Evolutionary conservation across 1,140 invertebrate species (phyloP), one percentile per base, ranked within the genome.

Genomic region (Pseudomyrmex gracilis): DNA sequence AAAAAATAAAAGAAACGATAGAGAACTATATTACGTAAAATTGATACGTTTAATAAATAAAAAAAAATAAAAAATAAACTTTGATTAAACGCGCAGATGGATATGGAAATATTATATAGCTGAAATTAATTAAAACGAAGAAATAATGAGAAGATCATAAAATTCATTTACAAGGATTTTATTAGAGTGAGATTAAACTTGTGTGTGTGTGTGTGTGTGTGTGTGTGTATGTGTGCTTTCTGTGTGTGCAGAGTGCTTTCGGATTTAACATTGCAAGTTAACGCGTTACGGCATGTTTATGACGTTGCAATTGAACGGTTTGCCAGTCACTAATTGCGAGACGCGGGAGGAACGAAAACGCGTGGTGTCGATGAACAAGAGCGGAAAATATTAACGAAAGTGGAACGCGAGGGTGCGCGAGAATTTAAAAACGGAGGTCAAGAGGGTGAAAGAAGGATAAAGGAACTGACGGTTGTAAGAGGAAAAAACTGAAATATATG

Each of bases 361-460:
- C 15, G 63, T 17, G 64, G 24, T 51, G 57, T 43, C 4, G 43
- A 15, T n/a, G 64, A 70, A 57, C 58, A 70, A 70, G 24, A 57
- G 51, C 51, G 17, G 9, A 34, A 78, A 78, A 78, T 78, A 70
- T 78, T 78, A 67, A 78, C 24, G 74, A 70, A 58, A 57, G 34
- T 55, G 47, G 20, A 57, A 70, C 5, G 20, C 5, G 5, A 34
- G 34, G 34, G 5, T 67, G 57, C 49, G 17, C 10, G 9, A 45
- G 12, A 15, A 20, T 68, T 76, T 55, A 12, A 68, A 20, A 1
- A 49, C 24, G 47, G 34, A 63, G 43, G 13, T 78, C 63, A 45
- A 78, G 64, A 78, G 64, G 20, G 53, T 9, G 20, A 68, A 70
- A 55, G 34, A 68, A 47, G 5, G 17, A 12, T 55, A 67, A 53